A percentile compares a stretch with the other conserved stretches of the same genome.
Conservation (phyloP, 2,113 vertebrate species). For the Lagopus leucura region DNA sequence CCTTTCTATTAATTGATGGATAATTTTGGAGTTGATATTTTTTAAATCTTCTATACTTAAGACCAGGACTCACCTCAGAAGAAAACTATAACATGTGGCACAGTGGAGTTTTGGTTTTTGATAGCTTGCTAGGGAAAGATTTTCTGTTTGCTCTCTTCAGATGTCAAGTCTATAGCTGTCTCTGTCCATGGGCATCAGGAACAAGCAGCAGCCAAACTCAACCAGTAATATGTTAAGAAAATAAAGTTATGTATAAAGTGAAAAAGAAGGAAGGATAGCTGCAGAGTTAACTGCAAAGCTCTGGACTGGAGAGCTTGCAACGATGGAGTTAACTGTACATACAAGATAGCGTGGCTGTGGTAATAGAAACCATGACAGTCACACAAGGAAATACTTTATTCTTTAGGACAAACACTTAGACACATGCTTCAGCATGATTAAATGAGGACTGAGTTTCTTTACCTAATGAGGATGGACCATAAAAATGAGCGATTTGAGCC, state of each 20-base stretch:
- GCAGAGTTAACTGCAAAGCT: neutral
- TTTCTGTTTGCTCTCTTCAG: neutral
- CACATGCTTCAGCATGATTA: neutral
- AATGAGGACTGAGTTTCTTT: neutral
- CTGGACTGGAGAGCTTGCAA: accelerated
- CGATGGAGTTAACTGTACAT: accelerated
- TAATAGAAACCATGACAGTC: neutral
- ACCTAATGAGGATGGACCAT: neutral
- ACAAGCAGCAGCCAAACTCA: slow-evolving; percentile 14
- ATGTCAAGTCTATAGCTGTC: slow-evolving; percentile 5
- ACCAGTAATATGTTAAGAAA: neutral
- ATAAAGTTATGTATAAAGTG: neutral
- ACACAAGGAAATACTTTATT: neutral
- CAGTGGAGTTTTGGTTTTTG: neutral
- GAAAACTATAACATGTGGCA: neutral
- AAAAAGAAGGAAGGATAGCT: neutral
- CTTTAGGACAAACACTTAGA: neutral
- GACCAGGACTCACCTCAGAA: neutral
- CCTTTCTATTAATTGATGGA: neutral
- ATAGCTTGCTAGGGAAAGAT: slow-evolving; percentile 7
- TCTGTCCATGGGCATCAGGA: neutral
- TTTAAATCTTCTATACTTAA: neutral
- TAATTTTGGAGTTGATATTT: neutral
- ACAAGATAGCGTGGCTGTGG: neutral
- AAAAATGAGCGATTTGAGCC: neutral